Conservation (phyloP, 2,797 vertebrate genomes). For the Gambelia wislizenii region DNA sequence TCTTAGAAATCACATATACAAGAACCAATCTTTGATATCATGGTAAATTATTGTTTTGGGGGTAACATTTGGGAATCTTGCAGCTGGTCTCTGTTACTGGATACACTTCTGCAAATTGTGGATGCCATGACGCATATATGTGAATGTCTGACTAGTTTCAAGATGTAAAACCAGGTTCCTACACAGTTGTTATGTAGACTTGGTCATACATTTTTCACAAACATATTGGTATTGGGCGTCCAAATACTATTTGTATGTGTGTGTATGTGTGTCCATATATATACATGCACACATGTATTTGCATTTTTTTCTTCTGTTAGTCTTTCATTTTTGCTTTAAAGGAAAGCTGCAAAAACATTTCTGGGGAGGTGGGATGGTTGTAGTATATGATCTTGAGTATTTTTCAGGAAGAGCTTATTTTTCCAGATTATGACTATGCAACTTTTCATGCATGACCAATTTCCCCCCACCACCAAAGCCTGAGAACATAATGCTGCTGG, state of each 20-base stretch:
- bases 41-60: background rate
- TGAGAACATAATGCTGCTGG: slow-evolving; percentile 99
- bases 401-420: slow-evolving; percentile 3
- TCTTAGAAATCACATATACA: slow-evolving; percentile 1
- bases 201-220: background rate
- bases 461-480: slow-evolving; percentile 81
- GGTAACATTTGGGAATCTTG: background rate
- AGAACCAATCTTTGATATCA: background rate
- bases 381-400: background rate
- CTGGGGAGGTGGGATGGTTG: too few relatives aligned
- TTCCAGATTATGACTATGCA: background rate
- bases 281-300: background rate
- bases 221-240: background rate
- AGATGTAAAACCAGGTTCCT: background rate
- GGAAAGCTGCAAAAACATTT: background rate
- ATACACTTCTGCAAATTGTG: background rate
- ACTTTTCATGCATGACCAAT: slow-evolving; percentile 15
- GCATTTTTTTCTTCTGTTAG: background rate
- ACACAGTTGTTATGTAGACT: background rate
- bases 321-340: background rate
- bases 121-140: background rate
- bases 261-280: background rate
- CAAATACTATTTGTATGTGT: background rate
- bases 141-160: background rate
- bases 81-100: background rate